Evolutionary conservation across 1,140 invertebrate species (phyloP), one percentile per base, ranked within the genome.

Genomic region (Oncopodura yosiiana): DNA sequence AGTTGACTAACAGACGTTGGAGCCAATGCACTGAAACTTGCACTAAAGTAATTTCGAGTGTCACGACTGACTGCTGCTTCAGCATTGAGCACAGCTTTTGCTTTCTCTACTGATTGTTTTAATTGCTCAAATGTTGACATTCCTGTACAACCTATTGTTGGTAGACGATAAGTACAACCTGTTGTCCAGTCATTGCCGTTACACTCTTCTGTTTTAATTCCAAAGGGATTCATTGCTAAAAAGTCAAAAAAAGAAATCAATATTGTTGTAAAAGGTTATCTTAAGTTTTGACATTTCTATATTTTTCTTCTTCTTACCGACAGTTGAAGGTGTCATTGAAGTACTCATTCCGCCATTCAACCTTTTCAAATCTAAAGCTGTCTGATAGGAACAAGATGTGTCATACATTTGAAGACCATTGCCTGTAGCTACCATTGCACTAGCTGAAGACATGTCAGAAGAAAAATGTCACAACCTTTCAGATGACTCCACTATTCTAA

Each of bases 31-130:
- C 49, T 54, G 48, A 63, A 63, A 57, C 61, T 60, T 30, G 61
- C 61, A 58, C 61, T 60, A 38, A 63, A 63, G 48, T 63, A 63
- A 46, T 63, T 63, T 21, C 58, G 16, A 18, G 37, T 55, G 29
- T 60, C 58, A 26, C 61, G 21, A 24, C 44, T 52, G 27, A 54
- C 53, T 29, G 45, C 51, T 12, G 58, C 61, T 39, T 60, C 58
- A 2, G 60, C 64, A 49, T 38, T 64, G 18, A 88, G 71, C 0
- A 84, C 86, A 6, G 86, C 86, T 67, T 90, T 90, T 11, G 86
- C 86, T 68, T 88, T 88, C 67, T 88, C 86, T 23, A 88, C 85
- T 63, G 84, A 87, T 66, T 90, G 86, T 64, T 88, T 90, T 18
- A 88, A 74, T 67, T 88, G 85, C 67, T 88, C 85, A 73, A 88